Conservation (phyloP, 2,888 invertebrate genomes). For the Arctia plantaginis region DNA sequence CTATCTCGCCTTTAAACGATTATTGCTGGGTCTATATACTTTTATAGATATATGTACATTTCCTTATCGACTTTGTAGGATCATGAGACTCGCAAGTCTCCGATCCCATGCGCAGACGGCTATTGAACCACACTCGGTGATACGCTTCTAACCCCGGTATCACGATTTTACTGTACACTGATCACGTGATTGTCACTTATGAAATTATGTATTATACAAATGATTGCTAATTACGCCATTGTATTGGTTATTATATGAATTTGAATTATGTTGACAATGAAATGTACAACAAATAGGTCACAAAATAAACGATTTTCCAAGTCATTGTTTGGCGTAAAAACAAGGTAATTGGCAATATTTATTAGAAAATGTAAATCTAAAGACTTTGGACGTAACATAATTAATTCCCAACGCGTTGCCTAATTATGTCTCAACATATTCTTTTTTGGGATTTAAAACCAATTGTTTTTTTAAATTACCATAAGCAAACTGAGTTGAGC, state of each 20-base stretch:
- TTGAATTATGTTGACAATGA: not conserved
- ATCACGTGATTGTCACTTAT: not conserved
- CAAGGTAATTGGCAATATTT: not conserved
- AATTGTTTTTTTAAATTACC: not conserved
- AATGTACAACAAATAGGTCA: not conserved
- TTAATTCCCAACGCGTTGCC: not conserved
- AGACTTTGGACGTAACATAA: not conserved
- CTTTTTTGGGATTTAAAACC: not conserved
- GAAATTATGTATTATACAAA: not conserved
- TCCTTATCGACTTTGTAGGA: not conserved
- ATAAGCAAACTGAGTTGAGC: too few relatives aligned
- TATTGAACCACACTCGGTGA: not conserved
- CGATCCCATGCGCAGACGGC: not conserved
- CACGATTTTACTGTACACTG: not conserved
- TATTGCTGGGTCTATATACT: not conserved
- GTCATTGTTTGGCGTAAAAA: not conserved
- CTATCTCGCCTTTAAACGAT: not conserved
- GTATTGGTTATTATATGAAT: not conserved
- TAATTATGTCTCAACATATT: not conserved
- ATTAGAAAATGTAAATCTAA: not conserved
- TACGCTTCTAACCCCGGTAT: not conserved
- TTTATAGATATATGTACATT: not conserved
- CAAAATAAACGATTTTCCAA: not conserved
- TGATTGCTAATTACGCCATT: not conserved
- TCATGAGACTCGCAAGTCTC: not conserved